phyloP scores from a whole-genome alignment of 2,888 invertebrate genomes.

The Andricus curvator region DNA sequence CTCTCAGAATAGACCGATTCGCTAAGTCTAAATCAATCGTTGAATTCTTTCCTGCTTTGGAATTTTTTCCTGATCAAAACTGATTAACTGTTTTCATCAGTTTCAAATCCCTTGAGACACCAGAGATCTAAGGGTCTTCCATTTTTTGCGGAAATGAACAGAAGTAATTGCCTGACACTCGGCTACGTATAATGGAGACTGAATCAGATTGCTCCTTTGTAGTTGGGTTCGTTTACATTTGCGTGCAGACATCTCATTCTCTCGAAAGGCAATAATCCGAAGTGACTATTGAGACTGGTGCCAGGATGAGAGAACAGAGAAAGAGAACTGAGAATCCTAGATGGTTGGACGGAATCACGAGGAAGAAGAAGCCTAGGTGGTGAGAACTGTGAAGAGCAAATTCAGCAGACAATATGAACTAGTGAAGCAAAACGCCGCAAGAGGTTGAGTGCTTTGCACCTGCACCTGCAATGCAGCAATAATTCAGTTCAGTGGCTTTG shows the following conservation, averaged over 20 bases:
- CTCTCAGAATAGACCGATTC: too few relatives aligned
- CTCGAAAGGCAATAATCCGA: not conserved
- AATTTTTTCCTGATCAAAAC: too few relatives aligned
- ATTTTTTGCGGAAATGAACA: fast-evolving
- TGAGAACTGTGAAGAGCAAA: not conserved
- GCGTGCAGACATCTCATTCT: not conserved
- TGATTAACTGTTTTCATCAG: too few relatives aligned
- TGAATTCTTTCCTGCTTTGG: too few relatives aligned
- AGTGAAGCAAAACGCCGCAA: not conserved
- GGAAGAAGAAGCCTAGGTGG: not conserved
- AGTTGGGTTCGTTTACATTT: conserved; percentile 1
- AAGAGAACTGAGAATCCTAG: not conserved
- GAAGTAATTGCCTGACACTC: too few relatives aligned
- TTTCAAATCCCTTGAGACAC: too few relatives aligned
- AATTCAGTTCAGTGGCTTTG: conserved; percentile 7
- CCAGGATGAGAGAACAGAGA: not conserved
- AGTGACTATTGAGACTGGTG: conserved; percentile 3
- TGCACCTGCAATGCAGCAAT: not conserved
- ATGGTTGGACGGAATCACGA: not conserved
- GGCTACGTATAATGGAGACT: too few relatives aligned
- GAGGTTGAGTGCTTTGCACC: not conserved
- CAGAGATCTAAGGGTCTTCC: fast-evolving
- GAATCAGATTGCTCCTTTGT: not conserved
- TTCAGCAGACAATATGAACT: conserved; percentile 3
- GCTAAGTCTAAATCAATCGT: too few relatives aligned